Percentiles rank a stretch among this genome's conserved stretches.
phyloP scores from a whole-genome alignment of 2,113 vertebrate species.

The Leucoraja erinaceus region DNA sequence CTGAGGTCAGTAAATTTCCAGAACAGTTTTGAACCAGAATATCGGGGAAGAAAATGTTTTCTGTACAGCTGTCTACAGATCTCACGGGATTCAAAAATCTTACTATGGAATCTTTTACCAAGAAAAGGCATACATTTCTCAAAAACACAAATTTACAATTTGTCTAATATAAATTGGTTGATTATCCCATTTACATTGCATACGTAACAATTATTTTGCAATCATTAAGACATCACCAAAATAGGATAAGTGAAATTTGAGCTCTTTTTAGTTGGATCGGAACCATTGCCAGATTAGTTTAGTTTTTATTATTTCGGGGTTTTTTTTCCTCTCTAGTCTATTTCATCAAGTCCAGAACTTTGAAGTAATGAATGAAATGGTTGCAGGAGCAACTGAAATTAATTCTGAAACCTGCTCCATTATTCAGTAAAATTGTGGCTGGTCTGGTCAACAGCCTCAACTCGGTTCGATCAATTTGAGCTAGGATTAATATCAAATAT shows the following conservation, averaged over 20 bases:
- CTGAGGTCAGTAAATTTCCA: conserved; percentile 60
- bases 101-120: not conserved
- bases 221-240: not conserved
- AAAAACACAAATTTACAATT: not conserved
- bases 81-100: not conserved
- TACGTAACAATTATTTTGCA: not conserved
- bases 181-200: not conserved
- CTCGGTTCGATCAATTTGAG: not conserved
- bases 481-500: not conserved
- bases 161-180: not conserved
- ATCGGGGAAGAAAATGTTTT: not conserved
- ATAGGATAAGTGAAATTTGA: not conserved
- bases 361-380: not conserved
- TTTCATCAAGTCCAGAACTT: not conserved
- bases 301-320: no score
- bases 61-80: not conserved
- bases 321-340: no score
- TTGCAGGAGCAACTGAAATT: no score
- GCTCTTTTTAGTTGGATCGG: not conserved
- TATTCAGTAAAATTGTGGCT: no score
- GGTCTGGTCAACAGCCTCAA: no score
- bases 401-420: no score
- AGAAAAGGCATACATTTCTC: not conserved
- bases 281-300: not conserved
- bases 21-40: not conserved